These are phyloP conservation scores for Protonibea diacanthus DNA, from an alignment of 2,797 vertebrate species.

Conservation along the genomic window DNA sequence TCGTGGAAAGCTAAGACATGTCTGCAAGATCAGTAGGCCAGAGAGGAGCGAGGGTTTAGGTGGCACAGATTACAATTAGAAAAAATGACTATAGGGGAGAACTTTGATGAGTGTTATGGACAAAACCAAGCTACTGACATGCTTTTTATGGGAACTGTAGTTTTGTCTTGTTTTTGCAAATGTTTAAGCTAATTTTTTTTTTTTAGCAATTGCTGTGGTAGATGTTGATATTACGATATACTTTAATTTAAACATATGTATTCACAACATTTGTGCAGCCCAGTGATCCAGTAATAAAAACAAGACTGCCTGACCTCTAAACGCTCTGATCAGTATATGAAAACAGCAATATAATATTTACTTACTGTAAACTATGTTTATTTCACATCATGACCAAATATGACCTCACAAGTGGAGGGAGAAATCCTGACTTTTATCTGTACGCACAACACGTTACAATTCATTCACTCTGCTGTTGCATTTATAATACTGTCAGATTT, in stretches of 20 bases:
- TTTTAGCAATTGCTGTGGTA: neutral
- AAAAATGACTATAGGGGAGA: neutral
- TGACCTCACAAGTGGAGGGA: no score
- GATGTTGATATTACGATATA: neutral
- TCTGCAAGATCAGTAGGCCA: neutral
- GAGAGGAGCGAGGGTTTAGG: neutral
- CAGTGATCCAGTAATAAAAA: neutral
- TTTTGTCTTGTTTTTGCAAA: neutral
- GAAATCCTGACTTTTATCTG: no score
- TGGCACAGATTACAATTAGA: no score
- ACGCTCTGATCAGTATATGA: neutral
- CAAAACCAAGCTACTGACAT: neutral
- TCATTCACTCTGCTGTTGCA: slow-evolving; percentile 9
- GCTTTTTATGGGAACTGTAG: no score
- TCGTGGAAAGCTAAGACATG: neutral
- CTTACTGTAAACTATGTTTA: neutral
- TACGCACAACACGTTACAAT: neutral
- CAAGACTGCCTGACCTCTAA: neutral
- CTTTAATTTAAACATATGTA: no score
- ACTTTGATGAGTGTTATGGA: neutral
- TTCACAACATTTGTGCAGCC: neutral
- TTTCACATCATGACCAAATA: neutral
- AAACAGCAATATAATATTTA: neutral
- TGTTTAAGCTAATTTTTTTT: neutral
- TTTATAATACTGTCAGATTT: slow-evolving; percentile 12